Evolutionary conservation across 1,140 invertebrate genomes (phyloP).

Genomic region (Drosophila parvula): DNA sequence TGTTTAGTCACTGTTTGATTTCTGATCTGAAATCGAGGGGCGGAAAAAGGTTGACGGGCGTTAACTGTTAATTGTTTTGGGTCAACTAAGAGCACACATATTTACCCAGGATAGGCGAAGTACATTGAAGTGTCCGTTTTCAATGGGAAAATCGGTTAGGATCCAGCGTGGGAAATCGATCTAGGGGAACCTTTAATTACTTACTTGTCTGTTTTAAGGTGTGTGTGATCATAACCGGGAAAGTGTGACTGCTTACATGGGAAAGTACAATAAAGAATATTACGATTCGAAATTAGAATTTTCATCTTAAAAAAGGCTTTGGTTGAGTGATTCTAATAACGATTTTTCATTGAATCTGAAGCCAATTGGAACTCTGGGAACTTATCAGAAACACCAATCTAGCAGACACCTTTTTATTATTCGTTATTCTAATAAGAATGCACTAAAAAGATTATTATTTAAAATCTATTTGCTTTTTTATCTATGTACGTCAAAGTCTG

Average conservation of each 20-base stretch:
- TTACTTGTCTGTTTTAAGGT: constrained; percentile 43
- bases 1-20: constrained; percentile 77
- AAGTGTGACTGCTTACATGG: constrained; percentile 35
- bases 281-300: neutral
- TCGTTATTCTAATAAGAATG: neutral
- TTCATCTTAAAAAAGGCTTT: neutral
- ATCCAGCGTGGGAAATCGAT: constrained; percentile 58
- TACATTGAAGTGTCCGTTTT: constrained; percentile 19
- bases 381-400: neutral
- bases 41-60: constrained; percentile 42
- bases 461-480: too few relatives aligned
- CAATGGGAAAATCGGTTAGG: constrained; percentile 42
- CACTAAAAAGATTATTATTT: too few relatives aligned
- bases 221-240: constrained; percentile 58
- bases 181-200: constrained; percentile 55
- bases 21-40: constrained; percentile 25
- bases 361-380: constrained; percentile 17
- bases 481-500: neutral
- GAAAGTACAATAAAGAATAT: constrained; percentile 12
- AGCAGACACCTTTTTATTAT: too few relatives aligned
- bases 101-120: constrained; percentile 27
- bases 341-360: neutral
- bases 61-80: constrained; percentile 48
- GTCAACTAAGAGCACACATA: constrained; percentile 18
- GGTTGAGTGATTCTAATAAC: constrained; percentile 13